These are phyloP conservation scores for Cyanoderma ruficeps DNA, from an alignment of 2,113 vertebrate species.

Conservation along the genomic window DNA sequence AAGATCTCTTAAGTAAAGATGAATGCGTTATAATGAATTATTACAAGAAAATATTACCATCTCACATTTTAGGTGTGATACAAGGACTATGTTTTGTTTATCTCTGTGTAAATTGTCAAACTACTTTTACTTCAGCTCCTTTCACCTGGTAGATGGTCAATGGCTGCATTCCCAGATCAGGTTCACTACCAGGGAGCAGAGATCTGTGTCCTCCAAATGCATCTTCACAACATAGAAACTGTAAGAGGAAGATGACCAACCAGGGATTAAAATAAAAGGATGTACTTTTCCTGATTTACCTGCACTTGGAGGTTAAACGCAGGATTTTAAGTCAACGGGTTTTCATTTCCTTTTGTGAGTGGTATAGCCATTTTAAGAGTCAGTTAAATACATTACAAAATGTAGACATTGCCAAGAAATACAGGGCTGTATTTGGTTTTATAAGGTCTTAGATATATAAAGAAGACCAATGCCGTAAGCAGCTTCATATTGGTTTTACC, in stretches of 20 bases:
- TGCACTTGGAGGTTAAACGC: neutral
- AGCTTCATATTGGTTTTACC: neutral
- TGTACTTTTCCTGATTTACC: neutral
- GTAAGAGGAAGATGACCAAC: neutral
- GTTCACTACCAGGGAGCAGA: neutral
- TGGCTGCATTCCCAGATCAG: neutral
- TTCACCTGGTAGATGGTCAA: neutral
- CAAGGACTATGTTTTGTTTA: neutral
- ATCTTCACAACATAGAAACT: neutral
- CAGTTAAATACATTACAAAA: neutral
- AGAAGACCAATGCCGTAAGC: neutral
- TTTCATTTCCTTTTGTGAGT: neutral
- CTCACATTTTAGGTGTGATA: neutral
- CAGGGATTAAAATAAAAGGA: neutral
- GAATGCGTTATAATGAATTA: neutral
- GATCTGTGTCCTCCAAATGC: neutral
- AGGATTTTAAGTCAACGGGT: neutral
- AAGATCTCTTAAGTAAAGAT: neutral
- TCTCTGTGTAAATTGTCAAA: neutral
- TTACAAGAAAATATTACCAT: neutral
- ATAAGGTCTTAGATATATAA: neutral
- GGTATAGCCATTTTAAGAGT: neutral
- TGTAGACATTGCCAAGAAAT: neutral
- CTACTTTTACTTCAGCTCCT: neutral
- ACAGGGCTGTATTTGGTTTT: neutral